Evolutionary conservation across 1,140 invertebrate species (phyloP).

Genomic region (Liolophura sinensis): DNA sequence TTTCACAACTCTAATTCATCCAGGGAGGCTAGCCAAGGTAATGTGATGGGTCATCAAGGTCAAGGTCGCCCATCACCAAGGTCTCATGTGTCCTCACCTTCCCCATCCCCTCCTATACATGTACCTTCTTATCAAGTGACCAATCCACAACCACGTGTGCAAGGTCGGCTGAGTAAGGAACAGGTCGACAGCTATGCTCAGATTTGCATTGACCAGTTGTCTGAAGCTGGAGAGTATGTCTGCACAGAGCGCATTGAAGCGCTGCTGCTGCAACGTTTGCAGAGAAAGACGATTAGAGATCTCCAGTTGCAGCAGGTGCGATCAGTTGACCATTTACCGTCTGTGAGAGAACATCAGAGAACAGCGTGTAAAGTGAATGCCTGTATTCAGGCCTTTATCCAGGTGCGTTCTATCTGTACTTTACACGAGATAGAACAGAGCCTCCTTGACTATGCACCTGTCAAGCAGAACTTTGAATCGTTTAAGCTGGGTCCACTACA

Average conservation of each 20-base stretch:
- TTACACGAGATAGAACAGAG: conserved; percentile 42
- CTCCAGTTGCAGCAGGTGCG: conserved; percentile 13
- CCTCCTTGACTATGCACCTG: conserved; percentile 35
- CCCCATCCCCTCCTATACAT: too few relatives aligned
- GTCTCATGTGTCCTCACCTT: too few relatives aligned
- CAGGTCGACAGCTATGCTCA: conserved; percentile 31
- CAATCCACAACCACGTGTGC: too few relatives aligned
- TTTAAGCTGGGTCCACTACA: conserved; percentile 50
- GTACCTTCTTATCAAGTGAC: too few relatives aligned
- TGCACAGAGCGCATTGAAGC: conserved; percentile 33
- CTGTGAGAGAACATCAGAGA: conserved; percentile 34
- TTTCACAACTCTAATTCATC: too few relatives aligned
- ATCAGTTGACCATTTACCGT: conserved; percentile 25
- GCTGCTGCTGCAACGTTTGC: conserved; percentile 32
- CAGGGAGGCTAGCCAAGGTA: too few relatives aligned
- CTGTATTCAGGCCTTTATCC: conserved; percentile 46
- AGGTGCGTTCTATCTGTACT: conserved; percentile 42
- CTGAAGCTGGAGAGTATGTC: conserved; percentile 39
- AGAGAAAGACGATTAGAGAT: conserved; percentile 14
- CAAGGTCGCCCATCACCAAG: too few relatives aligned
- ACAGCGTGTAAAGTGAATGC: conserved; percentile 44
- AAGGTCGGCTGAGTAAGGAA: conserved; percentile 5
- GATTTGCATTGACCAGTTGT: conserved; percentile 43
- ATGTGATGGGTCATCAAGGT: too few relatives aligned
- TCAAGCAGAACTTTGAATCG: conserved; percentile 35